A percentile compares a stretch with the other conserved stretches of the same genome.
Evolutionary conservation across 2,888 invertebrate genomes (phyloP).

Genomic region (Nymphalis c-album): DNA sequence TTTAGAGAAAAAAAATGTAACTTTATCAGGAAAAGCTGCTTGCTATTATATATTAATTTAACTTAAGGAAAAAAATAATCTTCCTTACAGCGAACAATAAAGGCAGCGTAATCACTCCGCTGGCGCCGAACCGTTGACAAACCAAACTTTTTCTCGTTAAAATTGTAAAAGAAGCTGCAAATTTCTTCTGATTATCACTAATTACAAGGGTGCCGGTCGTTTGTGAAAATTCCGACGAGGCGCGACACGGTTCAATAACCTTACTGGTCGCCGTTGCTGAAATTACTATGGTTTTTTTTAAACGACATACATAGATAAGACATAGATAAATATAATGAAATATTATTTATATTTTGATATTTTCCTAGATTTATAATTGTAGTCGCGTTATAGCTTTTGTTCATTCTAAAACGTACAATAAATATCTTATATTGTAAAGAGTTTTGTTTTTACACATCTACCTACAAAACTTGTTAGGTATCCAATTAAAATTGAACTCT

Average conservation of each 20-base stretch:
- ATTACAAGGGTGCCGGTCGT: constrained; percentile 58
- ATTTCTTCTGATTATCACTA: constrained; percentile 70
- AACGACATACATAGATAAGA: no score
- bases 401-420: no score
- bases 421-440: no score
- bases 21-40: not conserved
- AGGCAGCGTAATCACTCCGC: constrained; percentile 31
- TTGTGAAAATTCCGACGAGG: constrained; percentile 56
- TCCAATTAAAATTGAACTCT: no score
- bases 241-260: constrained; percentile 66
- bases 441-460: no score
- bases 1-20: not conserved
- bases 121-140: constrained; percentile 36
- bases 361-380: no score
- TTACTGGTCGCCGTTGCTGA: constrained; percentile 54
- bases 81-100: constrained; percentile 22
- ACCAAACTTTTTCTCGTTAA: constrained; percentile 57
- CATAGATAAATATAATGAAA: constrained; percentile 18
- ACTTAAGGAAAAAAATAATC: constrained; percentile 6
- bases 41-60: constrained; percentile 1
- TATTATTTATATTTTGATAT: not conserved
- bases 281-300: constrained; percentile 47
- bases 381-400: no score
- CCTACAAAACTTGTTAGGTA: no score
- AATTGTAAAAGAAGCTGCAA: constrained; percentile 55